Conservation (phyloP, 2,888 invertebrate species). For the Heteropelma amictum region DNA sequence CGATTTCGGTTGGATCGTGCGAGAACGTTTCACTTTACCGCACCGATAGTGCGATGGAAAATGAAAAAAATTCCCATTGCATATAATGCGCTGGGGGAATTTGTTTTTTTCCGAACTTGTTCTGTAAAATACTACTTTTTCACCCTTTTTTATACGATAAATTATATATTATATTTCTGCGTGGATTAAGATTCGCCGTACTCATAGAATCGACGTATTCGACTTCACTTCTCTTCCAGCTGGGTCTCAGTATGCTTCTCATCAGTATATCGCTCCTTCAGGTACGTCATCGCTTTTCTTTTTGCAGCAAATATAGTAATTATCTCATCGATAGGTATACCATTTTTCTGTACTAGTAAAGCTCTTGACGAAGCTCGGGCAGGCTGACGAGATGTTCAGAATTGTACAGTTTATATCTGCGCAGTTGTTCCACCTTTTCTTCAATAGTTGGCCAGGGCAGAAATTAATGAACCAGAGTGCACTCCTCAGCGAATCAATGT, state of each 20-base stretch:
- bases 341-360: not conserved
- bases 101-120: too few species aligned
- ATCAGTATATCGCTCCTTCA: conserved; percentile 16
- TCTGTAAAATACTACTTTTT: too few species aligned
- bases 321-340: not conserved
- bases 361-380: conserved; percentile 22
- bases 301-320: not conserved
- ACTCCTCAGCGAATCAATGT: conserved; percentile 22
- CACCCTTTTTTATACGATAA: not conserved
- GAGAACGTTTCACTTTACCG: too few species aligned
- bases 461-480: conserved; percentile 15
- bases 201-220: conserved; percentile 22
- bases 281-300: not conserved
- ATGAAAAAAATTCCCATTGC: too few species aligned
- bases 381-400: conserved; percentile 30
- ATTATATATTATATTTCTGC: not conserved
- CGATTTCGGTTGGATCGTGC: too few species aligned
- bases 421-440: conserved; percentile 21
- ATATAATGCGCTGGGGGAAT: too few species aligned
- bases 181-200: conserved; percentile 9
- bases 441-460: conserved; percentile 23
- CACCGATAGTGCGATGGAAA: too few species aligned
- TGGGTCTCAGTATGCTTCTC: not conserved
- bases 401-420: not conserved
- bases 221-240: not conserved